Evolutionary conservation across 2,888 invertebrate species (phyloP).

Genomic region (Clunio marinus): DNA sequence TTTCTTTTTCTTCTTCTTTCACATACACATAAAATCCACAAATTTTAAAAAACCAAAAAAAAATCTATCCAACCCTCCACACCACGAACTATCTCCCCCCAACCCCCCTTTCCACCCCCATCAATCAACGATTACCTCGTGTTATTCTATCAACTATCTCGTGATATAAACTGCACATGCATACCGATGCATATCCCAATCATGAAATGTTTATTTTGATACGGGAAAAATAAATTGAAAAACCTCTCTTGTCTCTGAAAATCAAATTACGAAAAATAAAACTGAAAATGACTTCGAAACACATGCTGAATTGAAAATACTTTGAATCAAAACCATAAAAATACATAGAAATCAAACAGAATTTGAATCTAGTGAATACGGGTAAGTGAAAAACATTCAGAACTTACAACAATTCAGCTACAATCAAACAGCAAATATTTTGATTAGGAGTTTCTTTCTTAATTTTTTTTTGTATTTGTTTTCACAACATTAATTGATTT

Average conservation of each 20-base stretch:
- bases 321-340: constrained; percentile 30
- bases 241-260: constrained; percentile 11
- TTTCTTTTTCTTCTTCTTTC: constrained; percentile 39
- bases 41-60: constrained; percentile 11
- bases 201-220: constrained; percentile 3
- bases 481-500: constrained; percentile 35
- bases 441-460: constrained; percentile 36
- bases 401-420: constrained; percentile 38
- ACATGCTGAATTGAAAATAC: constrained; percentile 9
- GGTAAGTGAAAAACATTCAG: constrained; percentile 39
- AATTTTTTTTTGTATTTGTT: too few relatives aligned
- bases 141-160: background rate
- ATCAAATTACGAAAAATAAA: background rate
- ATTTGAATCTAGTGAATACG: constrained; percentile 38
- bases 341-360: constrained; percentile 37
- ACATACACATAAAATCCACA: constrained; percentile 1
- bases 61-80: background rate
- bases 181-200: background rate
- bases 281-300: background rate
- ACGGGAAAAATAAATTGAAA: background rate
- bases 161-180: constrained; percentile 14
- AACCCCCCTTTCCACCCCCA: background rate
- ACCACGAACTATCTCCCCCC: background rate
- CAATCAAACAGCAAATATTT: constrained; percentile 29
- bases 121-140: constrained; percentile 1